Evolutionary conservation across 2,888 invertebrate species (phyloP).

Genomic region (Acrobasis repandana): DNA sequence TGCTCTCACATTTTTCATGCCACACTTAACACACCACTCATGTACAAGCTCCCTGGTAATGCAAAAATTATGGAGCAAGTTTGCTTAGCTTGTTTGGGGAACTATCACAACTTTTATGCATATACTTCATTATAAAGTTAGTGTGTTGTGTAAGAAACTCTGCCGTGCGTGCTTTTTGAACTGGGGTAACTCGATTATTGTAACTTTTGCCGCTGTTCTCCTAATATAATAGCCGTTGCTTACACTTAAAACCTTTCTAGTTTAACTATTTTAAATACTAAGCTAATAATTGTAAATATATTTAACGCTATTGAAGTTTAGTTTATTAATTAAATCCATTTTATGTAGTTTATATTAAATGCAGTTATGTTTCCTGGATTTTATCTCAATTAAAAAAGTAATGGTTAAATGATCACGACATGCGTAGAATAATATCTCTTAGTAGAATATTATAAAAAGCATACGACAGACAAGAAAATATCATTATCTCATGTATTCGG

Average conservation of each 20-base stretch:
- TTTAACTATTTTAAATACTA: too few relatives aligned
- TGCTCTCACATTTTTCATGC: slow-evolving; percentile 21
- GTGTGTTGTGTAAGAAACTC: slow-evolving; percentile 17
- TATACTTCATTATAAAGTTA: slow-evolving; percentile 25
- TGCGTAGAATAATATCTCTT: too few relatives aligned
- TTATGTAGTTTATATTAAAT: too few relatives aligned
- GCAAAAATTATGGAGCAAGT: slow-evolving; percentile 25
- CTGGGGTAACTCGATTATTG: slow-evolving; percentile 15
- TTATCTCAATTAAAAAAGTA: too few relatives aligned
- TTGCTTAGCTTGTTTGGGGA: slow-evolving; percentile 22
- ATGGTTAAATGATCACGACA: too few relatives aligned
- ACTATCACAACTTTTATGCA: slow-evolving; percentile 22
- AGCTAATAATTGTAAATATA: too few relatives aligned
- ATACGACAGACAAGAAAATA: too few relatives aligned
- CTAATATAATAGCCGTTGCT: neutral
- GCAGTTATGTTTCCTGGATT: too few relatives aligned
- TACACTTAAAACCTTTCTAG: neutral
- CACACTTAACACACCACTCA: slow-evolving; percentile 18
- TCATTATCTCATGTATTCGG: too few relatives aligned
- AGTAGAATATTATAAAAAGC: neutral
- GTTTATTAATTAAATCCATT: too few relatives aligned
- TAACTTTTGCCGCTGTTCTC: slow-evolving; percentile 11
- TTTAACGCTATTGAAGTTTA: too few relatives aligned
- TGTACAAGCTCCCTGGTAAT: slow-evolving; percentile 19
- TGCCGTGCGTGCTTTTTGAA: slow-evolving; percentile 19